Evolutionary conservation across 2,888 invertebrate genomes (phyloP), one percentile per base, ranked within the genome.

Genomic region (Harpalus rufipes): DNA sequence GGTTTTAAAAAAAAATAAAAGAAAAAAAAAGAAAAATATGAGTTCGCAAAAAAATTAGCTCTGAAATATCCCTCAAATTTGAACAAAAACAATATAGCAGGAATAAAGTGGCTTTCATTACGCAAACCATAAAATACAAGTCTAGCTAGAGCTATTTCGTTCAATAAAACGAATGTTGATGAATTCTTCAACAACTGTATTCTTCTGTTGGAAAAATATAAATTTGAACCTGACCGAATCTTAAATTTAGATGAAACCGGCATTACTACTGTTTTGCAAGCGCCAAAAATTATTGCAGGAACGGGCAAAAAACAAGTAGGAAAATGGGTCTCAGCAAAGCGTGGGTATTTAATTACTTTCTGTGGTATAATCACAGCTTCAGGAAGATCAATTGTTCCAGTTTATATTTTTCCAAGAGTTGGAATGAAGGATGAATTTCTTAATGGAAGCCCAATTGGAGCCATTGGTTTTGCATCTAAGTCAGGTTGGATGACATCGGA

Each of bases 371-470:
- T 88, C 80, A 86, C 87, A 61, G 89, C 88, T 56, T 59, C 83
- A 72, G 88, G 88, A 61, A 86, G 85, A 84, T 44, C 87, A 18
- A 83, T 88, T 80, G 87, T 88, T 16, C 88, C 88, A 63, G 25
- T 86, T 65, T 88, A 87, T 85, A 86, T 89, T 51, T 89, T 88
- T 85, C 88, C 88, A 18, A 32, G 87, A 78, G 86, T 88, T 8
- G 85, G 86, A 74, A 86, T 87, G 85, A 86, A 87, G 58, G 86
- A 87, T 82, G 82, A 85, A 44, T 87, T 86, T 86, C 65, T 88
- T 58, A 51, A 51, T 51, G 51, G 51, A 51, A 25, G 1, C 25
- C 25, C 25, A 25, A 3, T 25, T 25, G 25, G 25, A 25, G 25
- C 25, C 3, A 25, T 25, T 25, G 87, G 86, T 16, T 84, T 82